phyloP scores from a whole-genome alignment of 2,797 vertebrate species.

The Galaxias olidus region DNA sequence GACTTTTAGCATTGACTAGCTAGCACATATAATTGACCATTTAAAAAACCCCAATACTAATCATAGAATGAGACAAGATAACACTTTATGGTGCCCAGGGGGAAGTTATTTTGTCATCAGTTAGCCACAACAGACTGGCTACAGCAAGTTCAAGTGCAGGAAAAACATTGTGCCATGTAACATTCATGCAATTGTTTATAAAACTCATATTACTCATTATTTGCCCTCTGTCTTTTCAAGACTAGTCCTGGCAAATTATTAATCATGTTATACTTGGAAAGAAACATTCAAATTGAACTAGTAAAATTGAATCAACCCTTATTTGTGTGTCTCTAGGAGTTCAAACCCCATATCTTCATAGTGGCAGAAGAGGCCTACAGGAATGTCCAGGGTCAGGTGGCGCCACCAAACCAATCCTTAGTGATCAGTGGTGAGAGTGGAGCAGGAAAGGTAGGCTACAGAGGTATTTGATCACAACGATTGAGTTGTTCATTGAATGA shows the following conservation, averaged over 20 bases:
- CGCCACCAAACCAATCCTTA: slow-evolving; percentile 89
- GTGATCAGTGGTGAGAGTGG: slow-evolving; percentile 97
- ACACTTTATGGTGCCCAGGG: no score
- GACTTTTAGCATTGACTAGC: not conserved
- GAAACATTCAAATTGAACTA: not conserved
- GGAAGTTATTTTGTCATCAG: no score
- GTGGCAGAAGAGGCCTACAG: slow-evolving; percentile 95
- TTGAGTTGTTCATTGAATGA: no score
- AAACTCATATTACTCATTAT: not conserved
- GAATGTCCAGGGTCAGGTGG: slow-evolving; percentile 85
- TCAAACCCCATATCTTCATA: slow-evolving; percentile 92
- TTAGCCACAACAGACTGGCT: no score
- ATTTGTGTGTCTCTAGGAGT: slow-evolving; percentile 65
- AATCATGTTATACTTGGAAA: not conserved
- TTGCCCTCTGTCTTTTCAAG: no score
- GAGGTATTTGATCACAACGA: no score
- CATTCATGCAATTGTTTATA: not conserved
- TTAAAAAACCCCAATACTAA: no score
- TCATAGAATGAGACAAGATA: no score
- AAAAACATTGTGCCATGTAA: no score
- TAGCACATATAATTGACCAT: not conserved
- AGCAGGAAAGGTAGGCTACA: slow-evolving; percentile 88
- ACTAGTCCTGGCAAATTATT: not conserved
- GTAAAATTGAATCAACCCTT: not conserved
- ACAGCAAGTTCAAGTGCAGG: no score